Base-by-base conservation (phyloP, 2,888 invertebrate species). In the Tetheella fluctuosa region DNA sequence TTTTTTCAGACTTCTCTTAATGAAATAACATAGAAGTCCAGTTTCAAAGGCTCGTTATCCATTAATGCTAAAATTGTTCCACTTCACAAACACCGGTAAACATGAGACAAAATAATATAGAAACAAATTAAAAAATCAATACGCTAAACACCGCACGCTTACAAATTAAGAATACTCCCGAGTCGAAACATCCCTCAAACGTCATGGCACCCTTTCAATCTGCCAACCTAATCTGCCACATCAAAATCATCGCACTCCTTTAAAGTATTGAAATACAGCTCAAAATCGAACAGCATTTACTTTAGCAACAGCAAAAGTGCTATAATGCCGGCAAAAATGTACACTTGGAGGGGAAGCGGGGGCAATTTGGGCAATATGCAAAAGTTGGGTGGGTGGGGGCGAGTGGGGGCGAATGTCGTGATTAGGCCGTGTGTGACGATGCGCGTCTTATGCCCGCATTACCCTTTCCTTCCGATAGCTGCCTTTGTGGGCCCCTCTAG, bases 361-460 rank as follows among this genome's bases (percentile, higher is more conserved):
- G 89, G 90, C 88, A 90, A 91, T 90, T 91, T 89, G 89, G 91
- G 89, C 88, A 90, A 91, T 91, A 91, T 91, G 91, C 90, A 91
- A 89, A 91, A 90, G 89, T 89, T 83, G 86, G 87, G 89, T 80
- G 79, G 39, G 39, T 39, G 39, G 39, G 39, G 39, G 86, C 70
- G 74, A 79, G 73, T 75, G 80, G 73, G 79, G 61, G 73, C 75
- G 73, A 77, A 73, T 73, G 80, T 79, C 84, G 88, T 91, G 92
- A 91, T 92, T 91, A 92, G 91, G 89, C 91, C 89, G 91, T 91
- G 92, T 92, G 92, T 91, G 91, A 82, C 92, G 92, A 91, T 90
- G 92, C 91, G 93, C 93, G 85, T 93, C 93, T 93, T 92, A 90
- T 87, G 90, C 93, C 93, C 93, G 91, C 90, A 93, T 93, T 91